A percentile compares a stretch with the other conserved stretches of the same genome.
Evolutionary conservation across 2,113 vertebrate genomes (phyloP).

Genomic region (Pipa parva): DNA sequence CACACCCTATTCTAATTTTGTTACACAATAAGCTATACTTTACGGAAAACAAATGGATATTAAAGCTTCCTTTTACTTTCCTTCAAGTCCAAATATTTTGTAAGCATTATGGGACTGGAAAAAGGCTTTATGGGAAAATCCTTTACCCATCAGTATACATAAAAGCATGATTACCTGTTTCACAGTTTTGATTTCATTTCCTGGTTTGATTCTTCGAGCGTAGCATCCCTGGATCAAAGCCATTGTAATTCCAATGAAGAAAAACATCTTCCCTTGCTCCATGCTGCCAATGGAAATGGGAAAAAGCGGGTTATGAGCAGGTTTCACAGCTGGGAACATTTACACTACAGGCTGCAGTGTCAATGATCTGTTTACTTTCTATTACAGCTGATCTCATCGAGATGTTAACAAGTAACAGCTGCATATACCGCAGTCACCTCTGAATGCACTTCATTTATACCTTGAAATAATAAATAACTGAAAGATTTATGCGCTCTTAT

Average conservation of each 20-base stretch:
- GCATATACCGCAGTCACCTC: background rate
- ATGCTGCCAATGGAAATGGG: constrained; percentile 64
- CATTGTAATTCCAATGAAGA: constrained; percentile 95
- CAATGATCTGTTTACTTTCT: constrained; percentile 8
- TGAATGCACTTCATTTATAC: background rate
- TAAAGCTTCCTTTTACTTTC: too few species aligned
- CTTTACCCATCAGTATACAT: background rate
- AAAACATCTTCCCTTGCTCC: constrained; percentile 97
- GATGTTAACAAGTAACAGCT: constrained; percentile 7
- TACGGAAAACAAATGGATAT: too few species aligned
- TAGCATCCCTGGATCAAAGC: constrained; percentile 88
- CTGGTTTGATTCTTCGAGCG: constrained; percentile 81
- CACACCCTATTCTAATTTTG: too few species aligned
- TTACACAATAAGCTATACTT: too few species aligned
- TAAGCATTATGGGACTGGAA: too few species aligned
- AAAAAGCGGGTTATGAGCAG: constrained; percentile 22
- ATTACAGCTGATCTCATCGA: constrained; percentile 8
- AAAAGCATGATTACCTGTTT: constrained; percentile 64
- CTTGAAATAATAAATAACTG: background rate
- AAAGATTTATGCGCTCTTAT: background rate
- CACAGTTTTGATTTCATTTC: constrained; percentile 73
- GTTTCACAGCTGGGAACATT: constrained; percentile 1
- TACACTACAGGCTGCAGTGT: background rate
- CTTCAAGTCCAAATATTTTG: too few species aligned
- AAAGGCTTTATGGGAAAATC: too few species aligned